Base-by-base conservation (phyloP, 2,113 vertebrate genomes). In the Grammomys dolichurus region DNA sequence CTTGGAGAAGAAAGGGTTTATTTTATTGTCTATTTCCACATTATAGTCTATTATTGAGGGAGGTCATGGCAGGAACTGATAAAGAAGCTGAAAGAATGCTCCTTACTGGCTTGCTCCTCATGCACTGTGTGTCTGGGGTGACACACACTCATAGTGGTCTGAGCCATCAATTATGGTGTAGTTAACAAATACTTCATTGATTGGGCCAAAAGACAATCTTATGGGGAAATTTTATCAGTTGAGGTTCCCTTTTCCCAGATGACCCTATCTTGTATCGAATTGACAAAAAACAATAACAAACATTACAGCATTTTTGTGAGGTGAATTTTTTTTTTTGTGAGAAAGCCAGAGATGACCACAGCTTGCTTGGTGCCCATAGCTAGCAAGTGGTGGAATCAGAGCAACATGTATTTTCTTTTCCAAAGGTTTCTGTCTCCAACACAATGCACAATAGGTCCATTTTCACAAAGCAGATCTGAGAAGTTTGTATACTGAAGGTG, bases 311-410 rank as follows among this genome's bases (percentile, higher is more conserved):
- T 87, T 60, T 67, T 69, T 95, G 20, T 95, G 6, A 94, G 20
- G 3, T 92, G 80, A 86, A 7, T 60, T 58, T 91, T 90, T 89
- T 56, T n/a, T n/a, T 78, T 6, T 70, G 24, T 80, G 20, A 96
- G 46, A 20, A 96, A 93, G n/a, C 16, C 24, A 95, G 81, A 56
- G 5, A 51, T 78, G 6, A 91, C 28, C 90, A 40, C 56, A 63
- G 16, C 43, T 91, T 54, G 13, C 73, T 84, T 82, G 17, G 26
- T 46, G 48, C 24, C 65, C 0, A 1, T 2, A 72, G n/a, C 87
- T 89, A 67, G 31, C 65, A 43, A 87, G 36, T 31, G 36, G 48
- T 78, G 40, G 46, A 82, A 54, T 82, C 13, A 17, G 56, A 43
- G 13, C 40, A 84, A 20, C 7, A 70, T 7, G 10, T 46, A 33